phyloP scores from a whole-genome alignment of 2,888 invertebrate species.

The Hypomecis punctinalis region DNA sequence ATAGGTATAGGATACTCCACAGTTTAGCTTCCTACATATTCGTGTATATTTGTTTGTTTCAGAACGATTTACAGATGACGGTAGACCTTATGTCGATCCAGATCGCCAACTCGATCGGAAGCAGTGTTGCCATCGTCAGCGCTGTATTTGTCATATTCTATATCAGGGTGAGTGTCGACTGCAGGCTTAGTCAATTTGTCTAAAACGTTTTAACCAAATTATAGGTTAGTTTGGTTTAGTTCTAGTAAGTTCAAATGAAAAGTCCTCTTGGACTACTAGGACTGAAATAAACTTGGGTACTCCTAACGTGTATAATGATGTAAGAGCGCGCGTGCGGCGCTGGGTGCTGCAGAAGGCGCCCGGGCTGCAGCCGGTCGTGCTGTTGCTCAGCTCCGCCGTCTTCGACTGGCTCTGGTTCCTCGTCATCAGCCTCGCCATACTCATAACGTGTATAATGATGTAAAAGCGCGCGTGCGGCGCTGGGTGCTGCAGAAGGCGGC shows the following conservation, averaged over 20 bases:
- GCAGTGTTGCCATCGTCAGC: constrained; percentile 89
- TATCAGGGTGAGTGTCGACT: constrained; percentile 62
- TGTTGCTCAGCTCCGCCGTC: constrained; percentile 88
- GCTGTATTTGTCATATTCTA: constrained; percentile 87
- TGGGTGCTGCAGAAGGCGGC: too few species aligned
- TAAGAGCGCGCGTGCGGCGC: constrained; percentile 88
- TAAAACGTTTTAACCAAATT: too few species aligned
- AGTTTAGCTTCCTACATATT: too few species aligned
- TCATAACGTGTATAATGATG: constrained; percentile 87
- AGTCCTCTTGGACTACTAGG: too few species aligned
- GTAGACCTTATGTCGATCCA: constrained; percentile 73
- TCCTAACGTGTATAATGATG: too few species aligned
- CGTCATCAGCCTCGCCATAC: constrained; percentile 81
- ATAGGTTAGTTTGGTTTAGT: too few species aligned
- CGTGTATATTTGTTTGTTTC: constrained; percentile 39
- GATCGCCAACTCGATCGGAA: constrained; percentile 88
- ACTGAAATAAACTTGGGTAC: too few species aligned
- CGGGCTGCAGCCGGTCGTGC: constrained; percentile 87
- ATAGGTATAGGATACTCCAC: too few species aligned
- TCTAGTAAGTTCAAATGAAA: too few species aligned
- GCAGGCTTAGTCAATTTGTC: too few species aligned
- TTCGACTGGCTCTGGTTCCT: constrained; percentile 89
- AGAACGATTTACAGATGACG: constrained; percentile 68
- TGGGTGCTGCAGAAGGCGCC: too few species aligned
- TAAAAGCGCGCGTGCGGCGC: too few species aligned